Conservation (phyloP, 2,113 vertebrate genomes). For the Strigops habroptila region DNA sequence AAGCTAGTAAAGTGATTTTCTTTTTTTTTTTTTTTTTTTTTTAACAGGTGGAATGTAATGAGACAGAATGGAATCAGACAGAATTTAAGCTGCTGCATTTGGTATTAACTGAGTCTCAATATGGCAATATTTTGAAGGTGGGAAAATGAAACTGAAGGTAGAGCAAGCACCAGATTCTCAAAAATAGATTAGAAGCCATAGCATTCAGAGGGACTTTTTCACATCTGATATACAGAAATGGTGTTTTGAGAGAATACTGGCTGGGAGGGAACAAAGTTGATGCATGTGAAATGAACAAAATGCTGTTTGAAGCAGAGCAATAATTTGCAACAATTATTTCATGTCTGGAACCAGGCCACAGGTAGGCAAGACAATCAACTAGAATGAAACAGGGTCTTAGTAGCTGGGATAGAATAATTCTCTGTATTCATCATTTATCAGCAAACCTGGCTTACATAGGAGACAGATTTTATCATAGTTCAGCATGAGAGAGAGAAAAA, state of each 20-base stretch:
- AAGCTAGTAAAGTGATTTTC: not conserved
- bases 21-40: not conserved
- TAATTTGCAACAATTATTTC: not conserved
- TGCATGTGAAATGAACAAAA: not conserved
- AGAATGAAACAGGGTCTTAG: not conserved
- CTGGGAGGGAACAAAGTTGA: not conserved
- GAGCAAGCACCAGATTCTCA: not conserved
- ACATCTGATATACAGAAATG: not conserved
- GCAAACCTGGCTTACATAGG: accelerated
- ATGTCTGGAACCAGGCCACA: not conserved
- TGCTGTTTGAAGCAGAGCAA: not conserved
- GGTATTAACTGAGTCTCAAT: not conserved
- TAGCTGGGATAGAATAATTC: not conserved
- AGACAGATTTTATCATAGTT: not conserved
- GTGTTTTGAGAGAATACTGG: not conserved
- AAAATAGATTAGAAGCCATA: not conserved
- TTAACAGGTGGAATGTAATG: not conserved
- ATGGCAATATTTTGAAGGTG: slow-evolving; percentile 4
- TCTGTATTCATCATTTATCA: not conserved
- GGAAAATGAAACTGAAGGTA: not conserved
- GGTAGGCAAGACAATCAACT: not conserved
- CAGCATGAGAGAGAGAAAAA: not conserved
- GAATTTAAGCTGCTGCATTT: not conserved
- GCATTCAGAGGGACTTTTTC: not conserved
- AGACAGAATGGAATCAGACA: not conserved